Base-by-base conservation (phyloP, 2,888 invertebrate species). In the Prosapia bicincta region DNA sequence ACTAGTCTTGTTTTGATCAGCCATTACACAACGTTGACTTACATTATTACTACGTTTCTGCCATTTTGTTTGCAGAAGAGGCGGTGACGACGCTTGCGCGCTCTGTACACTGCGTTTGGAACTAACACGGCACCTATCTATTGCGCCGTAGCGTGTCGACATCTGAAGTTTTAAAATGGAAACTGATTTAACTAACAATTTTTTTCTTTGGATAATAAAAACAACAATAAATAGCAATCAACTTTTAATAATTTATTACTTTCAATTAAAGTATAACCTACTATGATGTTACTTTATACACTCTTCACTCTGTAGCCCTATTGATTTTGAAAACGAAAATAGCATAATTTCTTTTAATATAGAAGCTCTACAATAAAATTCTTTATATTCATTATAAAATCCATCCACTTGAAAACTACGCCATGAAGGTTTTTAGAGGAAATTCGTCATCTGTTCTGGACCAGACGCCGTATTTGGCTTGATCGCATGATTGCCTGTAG, bases 1-100 rank as follows among this genome's bases (percentile, higher is more conserved):
- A 43, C 71, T 77, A n/a, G 77, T 65, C 26, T 73, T 75, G 54
- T 66, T 69, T 75, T 75, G 75, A 75, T 78, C 79, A 68, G 79
- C 77, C 79, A 79, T 78, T 71, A 75, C 77, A 71, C 72, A 43
- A 66, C 72, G 76, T 66, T 71, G 73, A 77, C 69, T 72, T 72
- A 72, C 78, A 70, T 77, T 54, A 76, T 71, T 70, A 32, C 67
- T 73, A 69, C 67, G 30, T 23, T 30, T 75, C 75, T 75, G 76
- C 76, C 76, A 76, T 76, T 72, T 76, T 76, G 76, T 65, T 65
- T 26, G 69, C 25, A 67, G 72, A 72, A 71, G 67, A 72, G 77
- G 70, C 65, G 73, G 26, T 66, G 66, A 30, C 75, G 75, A 66
- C n/a, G 66, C 67, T 23, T 28, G 75, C 69, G 73, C 76, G 20